Evolutionary conservation across 2,888 invertebrate species (phyloP).

Genomic region (Chydorus sphaericus): DNA sequence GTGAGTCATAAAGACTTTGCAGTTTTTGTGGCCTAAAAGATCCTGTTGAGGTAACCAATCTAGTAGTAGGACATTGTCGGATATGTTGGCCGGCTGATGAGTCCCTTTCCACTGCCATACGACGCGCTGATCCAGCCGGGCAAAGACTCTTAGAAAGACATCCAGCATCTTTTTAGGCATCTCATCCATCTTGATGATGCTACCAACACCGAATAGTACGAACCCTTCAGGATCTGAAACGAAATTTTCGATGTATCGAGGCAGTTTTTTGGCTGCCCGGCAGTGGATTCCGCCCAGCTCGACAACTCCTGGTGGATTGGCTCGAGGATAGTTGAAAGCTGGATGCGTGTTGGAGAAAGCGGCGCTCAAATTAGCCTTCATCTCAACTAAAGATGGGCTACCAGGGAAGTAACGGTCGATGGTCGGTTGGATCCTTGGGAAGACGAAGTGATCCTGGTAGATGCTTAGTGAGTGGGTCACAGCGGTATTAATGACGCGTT

Average conservation of each 20-base stretch:
- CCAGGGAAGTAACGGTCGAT: background rate
- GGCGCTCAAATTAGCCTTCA: conserved; percentile 4
- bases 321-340: conserved; percentile 14
- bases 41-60: conserved; percentile 29
- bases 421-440: background rate
- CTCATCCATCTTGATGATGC: conserved; percentile 24
- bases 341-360: conserved; percentile 18
- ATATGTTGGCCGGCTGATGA: background rate
- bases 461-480: background rate
- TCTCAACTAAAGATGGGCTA: conserved; percentile 4
- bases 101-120: conserved; percentile 19
- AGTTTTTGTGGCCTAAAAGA: conserved; percentile 25
- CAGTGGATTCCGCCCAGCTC: conserved; percentile 21
- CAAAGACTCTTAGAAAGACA: conserved; percentile 22
- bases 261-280: conserved; percentile 26
- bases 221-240: conserved; percentile 25
- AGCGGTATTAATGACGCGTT: conserved; percentile 37
- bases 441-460: background rate
- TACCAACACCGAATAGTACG: conserved; percentile 28
- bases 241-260: conserved; percentile 18
- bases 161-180: conserved; percentile 21
- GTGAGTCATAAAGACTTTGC: conserved; percentile 28
- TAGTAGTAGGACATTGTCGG: conserved; percentile 23
- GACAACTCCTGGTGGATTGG: conserved; percentile 19
- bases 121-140: conserved; percentile 21